Base-by-base conservation (phyloP, 2,797 vertebrate species). In the Bradypus variegatus region DNA sequence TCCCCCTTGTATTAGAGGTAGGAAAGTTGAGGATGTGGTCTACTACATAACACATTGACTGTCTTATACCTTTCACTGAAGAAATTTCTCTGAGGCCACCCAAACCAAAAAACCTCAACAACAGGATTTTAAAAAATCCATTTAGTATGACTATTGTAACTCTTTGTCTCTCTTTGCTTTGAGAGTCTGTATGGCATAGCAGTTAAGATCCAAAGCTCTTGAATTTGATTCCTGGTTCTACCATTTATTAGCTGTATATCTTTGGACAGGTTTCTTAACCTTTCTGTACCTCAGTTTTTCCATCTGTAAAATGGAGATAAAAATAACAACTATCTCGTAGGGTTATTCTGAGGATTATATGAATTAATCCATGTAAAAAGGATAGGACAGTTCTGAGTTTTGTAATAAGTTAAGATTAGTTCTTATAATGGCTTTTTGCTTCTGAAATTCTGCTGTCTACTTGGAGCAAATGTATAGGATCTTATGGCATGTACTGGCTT, bases 81-180 rank as follows among this genome's bases (percentile, higher is more conserved):
- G 55, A 90, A 86, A 38, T 90, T 88, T 88, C 65, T 94, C 27
- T 77, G 23, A 75, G 86, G 18, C 64, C 53, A 85, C 87, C 12
- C 50, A 78, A 91, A 65, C 70, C 8, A 18, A 62, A 79, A 75
- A 33, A 69, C 31, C 73, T 77, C 77, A 87, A 75, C 48, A 72
- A n/a, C 31, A 77, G 45, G 62, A 65, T 93, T 81, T 93, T 73
- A 38, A 38, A 58, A 90, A 88, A 53, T 53, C 9, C 8, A 10
- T 88, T 91, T 78, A 38, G 70, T 77, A 16, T 29, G 13, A 82
- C 69, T 84, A 0, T 86, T 90, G 13, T 50, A 64, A 92, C 36
- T 87, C 76, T 92, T 81, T 83, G 84, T 90, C 45, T 29, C 27
- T 87, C 27, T 89, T 94, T 87, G 73, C 91, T 93, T 77, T 75